Base-by-base conservation (phyloP, 2,113 vertebrate species). In the Lepus americanus region DNA sequence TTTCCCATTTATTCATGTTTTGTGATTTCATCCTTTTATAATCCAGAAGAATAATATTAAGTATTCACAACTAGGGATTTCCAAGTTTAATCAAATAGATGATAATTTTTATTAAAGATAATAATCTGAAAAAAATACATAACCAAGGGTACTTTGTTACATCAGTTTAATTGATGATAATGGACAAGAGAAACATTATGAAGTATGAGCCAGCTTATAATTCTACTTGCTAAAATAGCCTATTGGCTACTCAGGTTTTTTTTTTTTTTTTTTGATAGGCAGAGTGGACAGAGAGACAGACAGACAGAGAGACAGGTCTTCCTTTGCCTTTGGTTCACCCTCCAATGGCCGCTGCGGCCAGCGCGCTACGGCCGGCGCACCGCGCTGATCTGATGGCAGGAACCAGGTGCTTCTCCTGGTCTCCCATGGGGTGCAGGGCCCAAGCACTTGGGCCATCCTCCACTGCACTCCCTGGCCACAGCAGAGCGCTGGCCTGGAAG, bases 1-100 rank as follows among this genome's bases (percentile, higher is more conserved):
- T 80, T 53, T 19, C 9, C 16, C 9, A 89, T 95, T 72, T 80
- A 88, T 86, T 94, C 23, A 64, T 12, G 49, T 87, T 63, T 94
- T 91, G 14, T 94, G 80, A 81, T 73, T 97, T 92, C 14, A 51
- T 70, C 19, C 76, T 90, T 96, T 90, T 90, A 19, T 87, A 84
- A 83, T 87, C 39, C 31, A 76, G 74, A 94, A 89, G 27, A 85
- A 77, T 74, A 94, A 61, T 89, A 76, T 9, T 44, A 74, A 25
- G 3, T 79, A 61, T 85, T 96, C 23, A 96, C 76, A 77, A 55
- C 5, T 84, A 74, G 44, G 39, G 2, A 69, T 86, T 96, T 91
- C 23, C 55, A 77, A 14, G 44, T 92, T 94, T 89, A 67, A 66
- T 89, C 84, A 23, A 81, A 69, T 87, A 92, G 14, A 31, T 86